Base-by-base conservation (phyloP, 1,140 invertebrate genomes). In the Drosophila obscura region DNA sequence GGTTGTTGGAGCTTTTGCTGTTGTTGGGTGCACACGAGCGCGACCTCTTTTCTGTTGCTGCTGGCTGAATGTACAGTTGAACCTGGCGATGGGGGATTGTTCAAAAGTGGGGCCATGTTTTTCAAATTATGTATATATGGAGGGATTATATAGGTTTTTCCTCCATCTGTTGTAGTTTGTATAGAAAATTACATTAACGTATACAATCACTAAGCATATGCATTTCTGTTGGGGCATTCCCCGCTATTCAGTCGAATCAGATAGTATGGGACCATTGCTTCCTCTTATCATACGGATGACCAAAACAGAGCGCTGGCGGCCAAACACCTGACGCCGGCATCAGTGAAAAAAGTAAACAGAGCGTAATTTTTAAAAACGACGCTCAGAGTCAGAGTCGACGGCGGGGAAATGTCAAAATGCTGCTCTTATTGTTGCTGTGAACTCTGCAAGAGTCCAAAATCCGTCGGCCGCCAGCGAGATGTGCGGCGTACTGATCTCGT, bases 291-390 rank as follows among this genome's bases (percentile, higher is more conserved):
- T 58, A 53, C 43, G 49, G 43, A 44, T 71, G 75, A 83, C 80
- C 80, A 84, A 84, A 83, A 79, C 80, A 83, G 75, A 83, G 80
- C 64, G 57, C 52, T 52, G 50, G 64, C 66, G 68, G 66, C 51
- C 24, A 31, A 69, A 69, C 66, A 69, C 66, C 66, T 69, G 64
- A 69, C 64, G 84, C 77, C 74, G 77, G 80, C 80, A 69, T 77
- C n/a, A 13, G 51, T 71, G 67, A 77, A 87, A 87, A 88, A 88
- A 69, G 83, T 88, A 88, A 88, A 88, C 83, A 88, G 83, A 88
- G 83, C 83, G 83, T 76, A 87, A 83, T 88, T 87, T 88, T 73
- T 63, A 79, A 83, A 81, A 88, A 76, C 84, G 76, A 60, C 83
- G 83, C 83, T 88, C 83, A 87, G 83, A 87, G 84, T 88, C 83